Percentiles rank a stretch among this genome's conserved stretches.
These are phyloP conservation scores for Onychostruthus taczanowskii DNA, from an alignment of 2,113 vertebrate species.

Conservation along the genomic window DNA sequence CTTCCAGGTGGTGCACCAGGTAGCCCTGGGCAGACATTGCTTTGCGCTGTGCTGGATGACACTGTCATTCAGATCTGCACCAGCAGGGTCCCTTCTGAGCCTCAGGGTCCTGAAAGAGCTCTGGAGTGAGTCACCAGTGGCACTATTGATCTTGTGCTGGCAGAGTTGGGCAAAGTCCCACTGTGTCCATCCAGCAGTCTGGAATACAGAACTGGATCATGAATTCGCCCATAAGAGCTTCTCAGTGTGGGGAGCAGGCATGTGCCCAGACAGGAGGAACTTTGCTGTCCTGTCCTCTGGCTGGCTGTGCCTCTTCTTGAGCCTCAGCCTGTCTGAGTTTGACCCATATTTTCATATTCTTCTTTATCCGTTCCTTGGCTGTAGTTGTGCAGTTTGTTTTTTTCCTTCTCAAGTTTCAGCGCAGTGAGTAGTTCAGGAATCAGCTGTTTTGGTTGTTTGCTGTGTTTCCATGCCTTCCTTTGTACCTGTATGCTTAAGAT, in stretches of 20 bases:
- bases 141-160: not conserved
- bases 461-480: not conserved
- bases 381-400: not conserved
- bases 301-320: not conserved
- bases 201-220: not conserved
- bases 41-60: not conserved
- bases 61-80: not conserved
- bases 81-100: not conserved
- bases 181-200: not conserved
- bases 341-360: not conserved
- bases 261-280: not conserved
- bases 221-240: not conserved
- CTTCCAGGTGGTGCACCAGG: not conserved
- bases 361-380: not conserved
- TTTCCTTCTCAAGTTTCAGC: not conserved
- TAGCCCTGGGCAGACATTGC: not conserved
- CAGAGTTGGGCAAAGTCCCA: not conserved
- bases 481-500: not conserved
- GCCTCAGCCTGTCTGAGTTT: not conserved
- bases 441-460: not conserved
- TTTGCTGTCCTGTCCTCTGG: not conserved
- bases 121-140: not conserved
- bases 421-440: not conserved
- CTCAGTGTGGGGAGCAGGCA: not conserved
- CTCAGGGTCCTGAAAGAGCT: not conserved